phyloP scores from a whole-genome alignment of 2,113 vertebrate species.

The Sus scrofa region T2T-Sscrofa CM000812.6:261307501-261308000 shows the following conservation, averaged over 20 bases:
- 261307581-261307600: neutral
- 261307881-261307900: neutral
- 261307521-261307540: neutral
- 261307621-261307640: neutral
- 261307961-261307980: slow-evolving; percentile 31
- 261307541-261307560: neutral
- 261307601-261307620: neutral
- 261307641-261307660: neutral
- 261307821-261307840: slow-evolving; percentile 37
- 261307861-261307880: slow-evolving; percentile 3
- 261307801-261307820: slow-evolving; percentile 26
- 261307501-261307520: slow-evolving; percentile 12
- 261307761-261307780: neutral
- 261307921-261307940: slow-evolving; percentile 12
- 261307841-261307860: neutral
- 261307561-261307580: neutral
- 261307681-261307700: neutral
- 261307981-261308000: neutral
- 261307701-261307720: neutral
- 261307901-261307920: neutral
- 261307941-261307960: slow-evolving; percentile 12
- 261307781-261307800: slow-evolving; percentile 6
- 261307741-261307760: neutral
- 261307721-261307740: neutral
- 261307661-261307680: neutral